Evolutionary conservation across 2,888 invertebrate species (phyloP).

Genomic region (Chaetogeoica ovagalla): DNA sequence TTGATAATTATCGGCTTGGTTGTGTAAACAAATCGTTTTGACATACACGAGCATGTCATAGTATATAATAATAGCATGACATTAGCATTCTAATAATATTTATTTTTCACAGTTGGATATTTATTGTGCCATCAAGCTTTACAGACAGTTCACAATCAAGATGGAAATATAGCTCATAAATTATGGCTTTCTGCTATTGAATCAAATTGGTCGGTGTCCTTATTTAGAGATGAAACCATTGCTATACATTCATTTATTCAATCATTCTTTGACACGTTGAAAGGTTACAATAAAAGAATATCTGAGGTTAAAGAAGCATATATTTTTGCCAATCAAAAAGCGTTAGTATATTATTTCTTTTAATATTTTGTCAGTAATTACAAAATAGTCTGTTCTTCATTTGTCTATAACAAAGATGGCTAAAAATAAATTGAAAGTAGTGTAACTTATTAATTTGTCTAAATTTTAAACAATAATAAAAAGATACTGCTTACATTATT

Average conservation of each 20-base stretch:
- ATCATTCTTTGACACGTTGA: conserved; percentile 90
- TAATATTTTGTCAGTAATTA: too few species aligned
- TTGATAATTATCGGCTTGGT: too few species aligned
- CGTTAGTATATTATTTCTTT: conserved; percentile 61
- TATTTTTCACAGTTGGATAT: conserved; percentile 71
- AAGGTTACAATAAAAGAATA: conserved; percentile 89
- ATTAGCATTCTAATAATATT: not conserved
- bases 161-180: conserved; percentile 66
- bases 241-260: conserved; percentile 93
- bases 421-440: too few species aligned
- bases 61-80: too few species aligned
- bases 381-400: too few species aligned
- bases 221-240: conserved; percentile 96
- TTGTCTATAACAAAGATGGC: too few species aligned
- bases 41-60: too few species aligned
- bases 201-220: conserved; percentile 88
- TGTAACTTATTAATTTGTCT: too few species aligned
- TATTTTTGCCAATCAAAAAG: conserved; percentile 84
- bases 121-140: conserved; percentile 87
- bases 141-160: conserved; percentile 61
- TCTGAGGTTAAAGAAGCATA: conserved; percentile 96
- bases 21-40: too few species aligned
- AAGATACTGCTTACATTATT: not conserved
- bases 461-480: too few species aligned
- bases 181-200: conserved; percentile 92